Evolutionary conservation across 2,113 vertebrate species (phyloP).

Genomic region (Nymphicus hollandicus): DNA sequence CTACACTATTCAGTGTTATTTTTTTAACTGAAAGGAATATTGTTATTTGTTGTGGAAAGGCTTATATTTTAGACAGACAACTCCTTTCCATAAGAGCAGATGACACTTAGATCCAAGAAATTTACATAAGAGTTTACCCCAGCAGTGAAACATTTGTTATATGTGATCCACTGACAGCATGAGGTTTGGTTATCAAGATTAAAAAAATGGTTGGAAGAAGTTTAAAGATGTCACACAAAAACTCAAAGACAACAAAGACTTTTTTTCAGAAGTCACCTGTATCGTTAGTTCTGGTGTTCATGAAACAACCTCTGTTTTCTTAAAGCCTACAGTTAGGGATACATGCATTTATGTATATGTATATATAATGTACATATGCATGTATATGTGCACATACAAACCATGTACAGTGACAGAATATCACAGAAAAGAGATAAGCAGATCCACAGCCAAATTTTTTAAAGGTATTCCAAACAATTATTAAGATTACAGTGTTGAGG

Average conservation of each 20-base stretch:
- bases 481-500: background rate
- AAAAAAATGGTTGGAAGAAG: background rate
- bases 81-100: background rate
- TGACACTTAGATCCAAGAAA: background rate
- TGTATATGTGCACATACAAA: background rate
- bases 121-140: background rate
- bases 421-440: background rate
- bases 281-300: background rate
- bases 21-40: background rate
- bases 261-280: background rate
- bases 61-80: background rate
- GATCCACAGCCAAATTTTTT: background rate
- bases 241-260: background rate
- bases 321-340: background rate
- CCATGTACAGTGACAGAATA: background rate
- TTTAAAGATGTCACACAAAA: background rate
- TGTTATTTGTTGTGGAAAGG: background rate
- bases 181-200: background rate
- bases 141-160: background rate
- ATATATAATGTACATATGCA: background rate
- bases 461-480: background rate
- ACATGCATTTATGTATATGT: background rate
- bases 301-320: background rate
- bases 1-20: background rate
- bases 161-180: background rate